A percentile compares a stretch with the other conserved stretches of the same genome.
phyloP scores from a whole-genome alignment of 2,888 invertebrate genomes.

The Pammene aurita region DNA sequence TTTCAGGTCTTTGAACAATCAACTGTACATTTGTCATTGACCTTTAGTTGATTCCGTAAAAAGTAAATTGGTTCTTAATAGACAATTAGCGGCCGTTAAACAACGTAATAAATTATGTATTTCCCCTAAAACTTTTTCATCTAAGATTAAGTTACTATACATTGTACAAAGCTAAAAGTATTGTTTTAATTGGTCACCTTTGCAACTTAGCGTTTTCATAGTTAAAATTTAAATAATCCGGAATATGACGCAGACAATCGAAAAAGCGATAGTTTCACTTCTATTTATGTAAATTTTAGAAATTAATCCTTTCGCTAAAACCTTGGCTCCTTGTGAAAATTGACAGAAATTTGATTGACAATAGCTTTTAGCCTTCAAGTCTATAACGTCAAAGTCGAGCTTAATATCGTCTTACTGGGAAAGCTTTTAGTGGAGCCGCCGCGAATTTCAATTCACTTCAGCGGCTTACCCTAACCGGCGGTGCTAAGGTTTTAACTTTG shows the following conservation, averaged over 20 bases:
- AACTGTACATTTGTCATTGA: conserved; percentile 1
- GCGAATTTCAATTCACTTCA: conserved; percentile 21
- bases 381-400: conserved; percentile 19
- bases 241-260: too few species aligned
- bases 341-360: conserved; percentile 9
- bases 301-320: neutral
- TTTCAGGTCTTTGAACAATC: conserved; percentile 12
- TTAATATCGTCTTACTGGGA: conserved; percentile 17
- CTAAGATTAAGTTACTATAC: too few species aligned
- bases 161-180: too few species aligned
- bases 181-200: too few species aligned
- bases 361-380: neutral
- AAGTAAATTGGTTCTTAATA: neutral
- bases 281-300: neutral
- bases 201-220: too few species aligned
- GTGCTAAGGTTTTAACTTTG: conserved; percentile 1
- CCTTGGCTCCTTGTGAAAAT: neutral
- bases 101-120: too few species aligned
- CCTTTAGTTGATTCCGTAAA: neutral
- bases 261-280: too few species aligned
- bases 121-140: too few species aligned
- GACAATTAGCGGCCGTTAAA: neutral
- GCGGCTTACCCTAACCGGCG: neutral
- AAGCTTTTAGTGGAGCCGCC: conserved; percentile 23
- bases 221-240: too few species aligned